Conservation (phyloP, 1,140 invertebrate genomes). For the Saxidomus purpurata region DNA sequence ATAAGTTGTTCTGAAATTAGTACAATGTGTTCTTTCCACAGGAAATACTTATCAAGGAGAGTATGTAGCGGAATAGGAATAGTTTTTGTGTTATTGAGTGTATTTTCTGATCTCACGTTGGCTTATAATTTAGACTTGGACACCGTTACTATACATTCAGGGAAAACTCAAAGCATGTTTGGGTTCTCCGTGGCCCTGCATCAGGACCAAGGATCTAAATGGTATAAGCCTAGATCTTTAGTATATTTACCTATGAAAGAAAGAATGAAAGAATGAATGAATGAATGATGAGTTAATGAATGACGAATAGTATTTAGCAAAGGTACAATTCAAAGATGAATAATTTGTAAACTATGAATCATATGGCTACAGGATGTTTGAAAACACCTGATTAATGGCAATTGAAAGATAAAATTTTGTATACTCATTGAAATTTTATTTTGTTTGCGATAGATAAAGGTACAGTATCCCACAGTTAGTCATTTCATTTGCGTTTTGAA, state of each 20-base stretch:
- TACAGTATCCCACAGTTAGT: too few species aligned
- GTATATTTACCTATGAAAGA: too few species aligned
- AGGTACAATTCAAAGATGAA: too few species aligned
- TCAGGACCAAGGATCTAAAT: conserved; percentile 63
- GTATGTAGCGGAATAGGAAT: neutral
- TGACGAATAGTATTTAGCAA: too few species aligned
- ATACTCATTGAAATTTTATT: too few species aligned
- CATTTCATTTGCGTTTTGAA: too few species aligned
- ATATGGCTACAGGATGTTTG: neutral
- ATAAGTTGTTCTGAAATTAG: neutral
- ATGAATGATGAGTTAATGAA: neutral
- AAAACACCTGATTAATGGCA: neutral
- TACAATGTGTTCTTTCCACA: conserved; percentile 53
- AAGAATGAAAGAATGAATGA: neutral
- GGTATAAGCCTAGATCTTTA: too few species aligned
- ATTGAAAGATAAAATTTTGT: too few species aligned
- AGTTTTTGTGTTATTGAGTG: conserved; percentile 1
- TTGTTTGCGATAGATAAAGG: too few species aligned
- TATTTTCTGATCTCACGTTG: neutral
- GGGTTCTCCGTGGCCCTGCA: conserved; percentile 56
- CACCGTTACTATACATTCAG: conserved; percentile 48
- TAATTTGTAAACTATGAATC: neutral
- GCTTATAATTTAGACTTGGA: conserved; percentile 56
- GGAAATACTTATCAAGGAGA: conserved; percentile 47
- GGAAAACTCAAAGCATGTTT: conserved; percentile 64